Evolutionary conservation across 2,113 vertebrate species (phyloP).

Genomic region (Coturnix japonica): DNA sequence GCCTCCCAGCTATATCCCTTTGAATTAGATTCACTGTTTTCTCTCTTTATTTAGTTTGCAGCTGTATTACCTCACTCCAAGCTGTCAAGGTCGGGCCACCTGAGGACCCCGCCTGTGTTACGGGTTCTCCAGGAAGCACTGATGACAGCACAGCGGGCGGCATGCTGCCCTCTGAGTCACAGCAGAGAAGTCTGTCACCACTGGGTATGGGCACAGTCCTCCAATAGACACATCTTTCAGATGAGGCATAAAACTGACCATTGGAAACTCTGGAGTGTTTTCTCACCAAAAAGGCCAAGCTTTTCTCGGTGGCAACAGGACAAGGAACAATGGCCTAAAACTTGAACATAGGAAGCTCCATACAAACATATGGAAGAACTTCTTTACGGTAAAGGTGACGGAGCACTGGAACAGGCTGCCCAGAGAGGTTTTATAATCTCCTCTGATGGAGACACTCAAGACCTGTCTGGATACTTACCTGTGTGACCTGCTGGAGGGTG

Average conservation of each 20-base stretch:
- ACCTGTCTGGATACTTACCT: no score
- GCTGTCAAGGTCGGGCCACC: background rate
- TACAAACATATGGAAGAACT: no score
- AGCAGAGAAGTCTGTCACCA: background rate
- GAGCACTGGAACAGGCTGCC: no score
- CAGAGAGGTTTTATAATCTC: no score
- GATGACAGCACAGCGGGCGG: background rate
- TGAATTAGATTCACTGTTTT: background rate
- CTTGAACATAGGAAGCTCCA: no score
- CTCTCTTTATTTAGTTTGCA: background rate
- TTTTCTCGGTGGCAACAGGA: no score
- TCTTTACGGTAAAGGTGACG: no score
- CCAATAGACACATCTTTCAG: background rate
- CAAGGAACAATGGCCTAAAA: no score
- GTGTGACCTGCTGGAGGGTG: no score
- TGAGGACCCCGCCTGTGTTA: background rate
- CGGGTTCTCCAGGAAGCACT: accelerated
- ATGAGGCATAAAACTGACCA: accelerated
- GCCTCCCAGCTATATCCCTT: background rate
- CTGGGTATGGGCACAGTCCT: accelerated
- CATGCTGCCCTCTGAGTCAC: background rate
- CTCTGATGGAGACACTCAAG: no score
- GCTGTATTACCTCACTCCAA: background rate
- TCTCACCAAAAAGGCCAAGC: background rate
- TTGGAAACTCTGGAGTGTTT: background rate